Conservation (phyloP, 2,113 vertebrate genomes). For the Phrynosoma blainvillii region DNA sequence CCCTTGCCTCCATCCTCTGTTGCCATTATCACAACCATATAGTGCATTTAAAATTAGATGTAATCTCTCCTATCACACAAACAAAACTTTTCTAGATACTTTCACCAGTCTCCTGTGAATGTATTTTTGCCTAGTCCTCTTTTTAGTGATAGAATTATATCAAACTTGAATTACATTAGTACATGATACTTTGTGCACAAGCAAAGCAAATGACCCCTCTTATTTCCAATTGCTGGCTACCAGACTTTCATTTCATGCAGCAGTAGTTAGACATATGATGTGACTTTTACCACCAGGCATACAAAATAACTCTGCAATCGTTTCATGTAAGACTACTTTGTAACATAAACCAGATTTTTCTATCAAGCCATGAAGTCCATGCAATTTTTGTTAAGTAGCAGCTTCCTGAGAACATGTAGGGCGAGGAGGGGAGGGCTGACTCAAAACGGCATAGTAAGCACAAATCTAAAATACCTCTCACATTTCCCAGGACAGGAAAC, state of each 20-base stretch:
- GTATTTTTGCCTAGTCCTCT: not conserved
- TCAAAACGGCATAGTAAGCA: slow-evolving; percentile 31
- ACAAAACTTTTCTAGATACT: not conserved
- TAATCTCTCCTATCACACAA: too few relatives aligned
- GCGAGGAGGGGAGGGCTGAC: slow-evolving; percentile 26
- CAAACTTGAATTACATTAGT: not conserved
- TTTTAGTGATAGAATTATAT: not conserved
- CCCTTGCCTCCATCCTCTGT: not conserved
- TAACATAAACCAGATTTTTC: slow-evolving; percentile 42
- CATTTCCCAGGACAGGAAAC: slow-evolving; percentile 61
- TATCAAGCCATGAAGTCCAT: not conserved
- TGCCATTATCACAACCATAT: too few relatives aligned
- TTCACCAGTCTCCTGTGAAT: not conserved
- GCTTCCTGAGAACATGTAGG: slow-evolving; percentile 35
- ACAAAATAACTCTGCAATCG: slow-evolving; percentile 19
- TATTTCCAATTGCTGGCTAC: slow-evolving; percentile 27
- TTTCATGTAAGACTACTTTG: slow-evolving; percentile 16
- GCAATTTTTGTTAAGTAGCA: slow-evolving; percentile 33
- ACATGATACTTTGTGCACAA: not conserved
- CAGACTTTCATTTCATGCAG: slow-evolving; percentile 9
- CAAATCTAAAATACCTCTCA: slow-evolving; percentile 58
- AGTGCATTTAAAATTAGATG: not conserved
- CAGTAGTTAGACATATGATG: slow-evolving; percentile 1
- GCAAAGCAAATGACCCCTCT: not conserved
- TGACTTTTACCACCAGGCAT: not conserved